These are phyloP conservation scores for Sthenelais limicola DNA, from an alignment of 2,888 invertebrate species.

Conservation along the genomic window DNA sequence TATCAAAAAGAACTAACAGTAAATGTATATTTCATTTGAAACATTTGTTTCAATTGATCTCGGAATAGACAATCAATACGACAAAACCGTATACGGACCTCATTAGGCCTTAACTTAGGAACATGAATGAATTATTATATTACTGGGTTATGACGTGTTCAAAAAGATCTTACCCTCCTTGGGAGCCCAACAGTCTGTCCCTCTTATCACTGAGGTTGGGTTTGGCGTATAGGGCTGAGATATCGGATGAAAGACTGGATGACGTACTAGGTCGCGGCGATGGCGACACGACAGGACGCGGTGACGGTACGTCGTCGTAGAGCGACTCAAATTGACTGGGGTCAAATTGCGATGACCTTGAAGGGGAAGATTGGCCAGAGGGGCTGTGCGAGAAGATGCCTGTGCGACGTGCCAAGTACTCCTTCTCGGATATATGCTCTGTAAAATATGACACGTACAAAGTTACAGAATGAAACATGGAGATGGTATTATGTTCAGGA, in stretches of 20 bases:
- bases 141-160: too few relatives aligned
- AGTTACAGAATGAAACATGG: too few relatives aligned
- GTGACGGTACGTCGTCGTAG: constrained; percentile 22
- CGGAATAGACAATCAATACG: too few relatives aligned
- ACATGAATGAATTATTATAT: too few relatives aligned
- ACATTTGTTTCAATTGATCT: too few relatives aligned
- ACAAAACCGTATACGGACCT: too few relatives aligned
- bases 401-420: constrained; percentile 9
- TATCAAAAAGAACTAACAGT: too few relatives aligned
- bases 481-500: too few relatives aligned
- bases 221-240: constrained; percentile 30
- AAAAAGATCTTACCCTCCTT: constrained; percentile 12
- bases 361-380: constrained; percentile 22
- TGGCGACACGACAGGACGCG: constrained; percentile 5
- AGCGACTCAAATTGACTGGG: background rate
- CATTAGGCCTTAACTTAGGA: too few relatives aligned
- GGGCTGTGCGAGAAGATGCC: constrained; percentile 4
- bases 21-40: too few relatives aligned
- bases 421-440: constrained; percentile 33
- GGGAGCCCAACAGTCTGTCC: constrained; percentile 18
- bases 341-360: constrained; percentile 10
- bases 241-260: constrained; percentile 33
- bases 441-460: too few relatives aligned
- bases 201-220: constrained; percentile 28
- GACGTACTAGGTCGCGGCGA: constrained; percentile 18